Evolutionary conservation across 1,140 invertebrate genomes (phyloP).

Genomic region (Gonioctena quinquepunctata): DNA sequence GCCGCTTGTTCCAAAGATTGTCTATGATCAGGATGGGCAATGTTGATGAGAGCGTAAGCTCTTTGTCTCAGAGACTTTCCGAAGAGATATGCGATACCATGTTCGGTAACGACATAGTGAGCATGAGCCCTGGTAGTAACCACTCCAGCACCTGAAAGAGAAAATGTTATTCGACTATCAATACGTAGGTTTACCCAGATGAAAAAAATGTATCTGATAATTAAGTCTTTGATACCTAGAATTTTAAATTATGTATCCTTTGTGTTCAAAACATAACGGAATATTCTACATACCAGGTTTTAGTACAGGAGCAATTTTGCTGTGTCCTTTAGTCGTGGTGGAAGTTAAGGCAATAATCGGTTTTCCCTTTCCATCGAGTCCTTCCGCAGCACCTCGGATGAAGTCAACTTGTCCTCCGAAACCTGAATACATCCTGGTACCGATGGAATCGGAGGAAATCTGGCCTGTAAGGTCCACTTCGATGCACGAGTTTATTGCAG

Average conservation of each 20-base stretch:
- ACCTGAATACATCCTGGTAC: constrained; percentile 89
- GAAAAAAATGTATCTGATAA: too few species aligned
- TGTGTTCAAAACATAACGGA: too few species aligned
- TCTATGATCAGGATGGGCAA: constrained; percentile 89
- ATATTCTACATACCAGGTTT: constrained; percentile 82
- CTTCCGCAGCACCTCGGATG: constrained; percentile 87
- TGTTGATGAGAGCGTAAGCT: constrained; percentile 85
- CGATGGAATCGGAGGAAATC: constrained; percentile 90
- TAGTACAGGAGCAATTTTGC: constrained; percentile 85
- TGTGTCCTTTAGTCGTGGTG: constrained; percentile 80
- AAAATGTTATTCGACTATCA: too few species aligned
- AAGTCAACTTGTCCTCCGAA: constrained; percentile 96
- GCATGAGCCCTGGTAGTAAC: constrained; percentile 91
- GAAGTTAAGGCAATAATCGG: constrained; percentile 93
- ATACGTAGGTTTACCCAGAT: too few species aligned
- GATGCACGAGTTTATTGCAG: constrained; percentile 95
- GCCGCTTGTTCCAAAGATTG: constrained; percentile 85
- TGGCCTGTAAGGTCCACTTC: constrained; percentile 96
- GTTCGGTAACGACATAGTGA: constrained; percentile 91
- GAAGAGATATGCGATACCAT: constrained; percentile 88
- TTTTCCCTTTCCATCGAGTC: constrained; percentile 86
- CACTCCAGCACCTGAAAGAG: constrained; percentile 80
- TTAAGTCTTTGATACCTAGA: too few species aligned
- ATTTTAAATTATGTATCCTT: too few species aligned
- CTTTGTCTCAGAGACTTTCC: constrained; percentile 87